Evolutionary conservation across 2,888 invertebrate species (phyloP).

Genomic region (Tiphia femorata): DNA sequence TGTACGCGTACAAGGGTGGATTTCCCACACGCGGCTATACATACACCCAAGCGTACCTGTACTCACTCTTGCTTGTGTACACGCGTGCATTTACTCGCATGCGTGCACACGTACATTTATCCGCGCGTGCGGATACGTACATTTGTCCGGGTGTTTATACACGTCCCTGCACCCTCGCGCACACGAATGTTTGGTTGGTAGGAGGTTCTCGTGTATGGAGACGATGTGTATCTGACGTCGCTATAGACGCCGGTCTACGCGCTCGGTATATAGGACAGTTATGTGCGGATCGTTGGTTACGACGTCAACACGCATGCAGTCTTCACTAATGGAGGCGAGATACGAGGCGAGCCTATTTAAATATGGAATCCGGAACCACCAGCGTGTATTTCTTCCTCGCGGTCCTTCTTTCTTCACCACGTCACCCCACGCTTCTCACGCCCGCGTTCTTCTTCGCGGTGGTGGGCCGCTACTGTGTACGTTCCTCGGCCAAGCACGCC

Average conservation of each 20-base stretch:
- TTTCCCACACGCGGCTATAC: too few relatives aligned
- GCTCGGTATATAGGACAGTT: conserved; percentile 35
- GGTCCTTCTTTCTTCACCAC: not conserved
- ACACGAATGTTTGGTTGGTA: conserved; percentile 27
- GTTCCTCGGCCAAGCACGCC: not conserved
- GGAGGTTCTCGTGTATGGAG: too few relatives aligned
- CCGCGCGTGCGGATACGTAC: too few relatives aligned
- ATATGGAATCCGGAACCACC: conserved; percentile 11
- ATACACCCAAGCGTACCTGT: too few relatives aligned
- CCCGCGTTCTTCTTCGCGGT: too few relatives aligned
- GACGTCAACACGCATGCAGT: conserved; percentile 31
- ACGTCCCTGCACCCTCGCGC: not conserved
- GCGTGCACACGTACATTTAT: too few relatives aligned
- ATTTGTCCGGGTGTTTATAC: not conserved
- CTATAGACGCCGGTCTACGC: conserved; percentile 6
- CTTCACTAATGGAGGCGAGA: conserved; percentile 30
- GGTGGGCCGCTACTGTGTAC: not conserved
- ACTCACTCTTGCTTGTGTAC: too few relatives aligned
- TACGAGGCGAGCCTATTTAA: conserved; percentile 33
- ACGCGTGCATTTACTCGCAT: too few relatives aligned
- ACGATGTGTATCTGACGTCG: conserved; percentile 36
- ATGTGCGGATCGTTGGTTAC: conserved; percentile 33
- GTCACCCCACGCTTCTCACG: too few relatives aligned
- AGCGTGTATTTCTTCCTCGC: conserved; percentile 3
- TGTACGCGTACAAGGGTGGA: too few relatives aligned